Conservation (phyloP, 2,113 vertebrate genomes). For the Scatophagus argus region DNA sequence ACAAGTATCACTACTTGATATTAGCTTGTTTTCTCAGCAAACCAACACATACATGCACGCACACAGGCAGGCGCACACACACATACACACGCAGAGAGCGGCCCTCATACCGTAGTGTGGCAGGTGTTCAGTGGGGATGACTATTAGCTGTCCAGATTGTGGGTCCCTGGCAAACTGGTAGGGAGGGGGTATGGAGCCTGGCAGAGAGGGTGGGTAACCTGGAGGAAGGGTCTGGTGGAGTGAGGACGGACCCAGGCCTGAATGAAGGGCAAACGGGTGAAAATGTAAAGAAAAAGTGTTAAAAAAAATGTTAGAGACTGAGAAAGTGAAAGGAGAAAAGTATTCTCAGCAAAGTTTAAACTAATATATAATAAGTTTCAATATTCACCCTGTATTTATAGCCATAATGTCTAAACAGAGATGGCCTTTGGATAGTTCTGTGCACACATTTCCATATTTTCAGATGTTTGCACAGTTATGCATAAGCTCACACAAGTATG, state of each 20-base stretch:
- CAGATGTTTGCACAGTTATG: slow-evolving; percentile 13
- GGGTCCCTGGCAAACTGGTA: slow-evolving; percentile 98
- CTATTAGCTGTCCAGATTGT: slow-evolving; percentile 94
- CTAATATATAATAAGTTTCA: slow-evolving; percentile 18
- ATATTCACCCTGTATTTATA: slow-evolving; percentile 27
- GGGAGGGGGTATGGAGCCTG: slow-evolving; percentile 89
- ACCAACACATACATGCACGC: neutral
- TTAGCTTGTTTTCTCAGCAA: no score
- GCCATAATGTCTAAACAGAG: slow-evolving; percentile 60
- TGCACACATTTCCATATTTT: slow-evolving; percentile 13
- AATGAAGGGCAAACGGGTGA: neutral
- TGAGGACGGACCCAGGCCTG: slow-evolving; percentile 92
- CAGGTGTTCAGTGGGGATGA: slow-evolving; percentile 95
- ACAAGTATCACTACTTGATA: no score
- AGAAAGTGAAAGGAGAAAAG: neutral
- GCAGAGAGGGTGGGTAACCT: slow-evolving; percentile 90
- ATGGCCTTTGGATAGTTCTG: slow-evolving; percentile 17
- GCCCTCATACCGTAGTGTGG: slow-evolving; percentile 85
- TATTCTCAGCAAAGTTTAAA: slow-evolving; percentile 20
- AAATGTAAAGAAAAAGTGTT: neutral
- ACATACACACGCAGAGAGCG: neutral
- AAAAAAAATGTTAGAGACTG: neutral
- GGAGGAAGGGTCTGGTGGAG: slow-evolving; percentile 94
- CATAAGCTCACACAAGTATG: slow-evolving; percentile 16
- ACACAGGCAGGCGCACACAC: neutral